phyloP scores from a whole-genome alignment of 2,113 vertebrate genomes.

The Todiramphus saurophagus region DNA sequence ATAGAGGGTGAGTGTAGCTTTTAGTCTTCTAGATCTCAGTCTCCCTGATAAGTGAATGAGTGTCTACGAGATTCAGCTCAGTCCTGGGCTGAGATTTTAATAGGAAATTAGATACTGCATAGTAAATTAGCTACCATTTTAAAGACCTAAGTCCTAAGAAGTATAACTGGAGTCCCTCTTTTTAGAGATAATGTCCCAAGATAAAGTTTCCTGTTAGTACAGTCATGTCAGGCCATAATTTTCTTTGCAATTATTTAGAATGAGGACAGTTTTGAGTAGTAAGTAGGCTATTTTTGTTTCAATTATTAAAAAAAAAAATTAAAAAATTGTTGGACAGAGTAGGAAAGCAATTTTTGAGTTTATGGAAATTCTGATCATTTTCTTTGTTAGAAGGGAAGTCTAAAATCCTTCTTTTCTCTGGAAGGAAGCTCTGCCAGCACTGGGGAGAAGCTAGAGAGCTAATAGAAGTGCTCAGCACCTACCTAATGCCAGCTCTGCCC shows the following conservation, averaged over 20 bases:
- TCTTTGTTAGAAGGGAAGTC: neutral
- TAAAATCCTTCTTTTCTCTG: neutral
- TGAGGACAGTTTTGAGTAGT: neutral
- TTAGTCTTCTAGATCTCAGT: neutral
- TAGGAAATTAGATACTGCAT: neutral
- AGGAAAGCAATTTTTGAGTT: neutral
- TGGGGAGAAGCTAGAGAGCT: neutral
- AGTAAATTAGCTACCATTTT: neutral
- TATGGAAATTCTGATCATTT: neutral
- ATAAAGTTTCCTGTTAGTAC: neutral
- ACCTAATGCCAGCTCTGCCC: neutral
- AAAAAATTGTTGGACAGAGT: neutral
- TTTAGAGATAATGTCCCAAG: neutral
- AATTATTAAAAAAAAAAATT: neutral
- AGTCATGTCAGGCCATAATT: neutral
- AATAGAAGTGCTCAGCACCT: constrained; percentile 32
- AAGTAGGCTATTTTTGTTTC: neutral
- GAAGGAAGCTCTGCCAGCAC: neutral
- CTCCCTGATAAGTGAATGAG: neutral
- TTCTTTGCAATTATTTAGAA: neutral
- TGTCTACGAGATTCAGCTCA: neutral
- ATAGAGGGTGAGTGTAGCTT: neutral
- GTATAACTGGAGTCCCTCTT: neutral
- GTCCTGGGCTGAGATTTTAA: neutral
- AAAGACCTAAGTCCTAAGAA: neutral